These are phyloP conservation scores for Passerina amoena DNA, from an alignment of 2,113 vertebrate species.

Conservation along the genomic window DNA sequence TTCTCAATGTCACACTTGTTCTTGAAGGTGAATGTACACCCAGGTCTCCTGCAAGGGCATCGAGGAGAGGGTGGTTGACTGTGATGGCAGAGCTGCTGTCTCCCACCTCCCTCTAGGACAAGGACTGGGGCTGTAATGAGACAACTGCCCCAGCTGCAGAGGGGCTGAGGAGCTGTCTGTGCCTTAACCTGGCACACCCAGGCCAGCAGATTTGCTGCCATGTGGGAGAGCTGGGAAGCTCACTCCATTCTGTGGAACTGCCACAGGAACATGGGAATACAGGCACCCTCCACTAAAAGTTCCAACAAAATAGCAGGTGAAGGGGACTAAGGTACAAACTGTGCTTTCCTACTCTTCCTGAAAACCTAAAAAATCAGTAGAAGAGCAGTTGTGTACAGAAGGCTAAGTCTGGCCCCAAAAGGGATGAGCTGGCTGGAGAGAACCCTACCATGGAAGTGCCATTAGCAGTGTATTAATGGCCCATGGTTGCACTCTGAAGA, in stretches of 20 bases:
- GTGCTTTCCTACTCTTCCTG: background rate
- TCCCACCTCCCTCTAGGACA: background rate
- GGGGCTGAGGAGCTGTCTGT: background rate
- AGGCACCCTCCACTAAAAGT: background rate
- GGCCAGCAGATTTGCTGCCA: background rate
- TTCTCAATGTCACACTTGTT: constrained; percentile 99
- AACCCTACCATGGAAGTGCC: background rate
- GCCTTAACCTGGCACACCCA: background rate
- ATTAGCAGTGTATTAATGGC: background rate
- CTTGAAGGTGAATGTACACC: constrained; percentile 98
- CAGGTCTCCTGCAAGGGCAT: constrained; percentile 83
- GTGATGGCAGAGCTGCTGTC: background rate
- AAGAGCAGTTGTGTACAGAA: background rate
- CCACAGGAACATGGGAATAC: background rate
- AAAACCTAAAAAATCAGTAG: background rate
- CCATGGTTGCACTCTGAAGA: background rate
- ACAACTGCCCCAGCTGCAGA: background rate
- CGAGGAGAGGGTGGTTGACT: background rate
- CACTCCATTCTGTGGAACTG: background rate
- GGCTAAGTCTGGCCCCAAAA: background rate
- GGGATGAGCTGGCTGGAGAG: background rate
- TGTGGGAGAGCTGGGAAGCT: background rate
- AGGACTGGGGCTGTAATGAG: background rate
- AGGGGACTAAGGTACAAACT: background rate
- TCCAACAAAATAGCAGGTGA: background rate